A percentile compares a stretch with the other conserved stretches of the same genome.
Conservation (phyloP, 2,113 vertebrate genomes). For the Muscicapa adusta region DNA sequence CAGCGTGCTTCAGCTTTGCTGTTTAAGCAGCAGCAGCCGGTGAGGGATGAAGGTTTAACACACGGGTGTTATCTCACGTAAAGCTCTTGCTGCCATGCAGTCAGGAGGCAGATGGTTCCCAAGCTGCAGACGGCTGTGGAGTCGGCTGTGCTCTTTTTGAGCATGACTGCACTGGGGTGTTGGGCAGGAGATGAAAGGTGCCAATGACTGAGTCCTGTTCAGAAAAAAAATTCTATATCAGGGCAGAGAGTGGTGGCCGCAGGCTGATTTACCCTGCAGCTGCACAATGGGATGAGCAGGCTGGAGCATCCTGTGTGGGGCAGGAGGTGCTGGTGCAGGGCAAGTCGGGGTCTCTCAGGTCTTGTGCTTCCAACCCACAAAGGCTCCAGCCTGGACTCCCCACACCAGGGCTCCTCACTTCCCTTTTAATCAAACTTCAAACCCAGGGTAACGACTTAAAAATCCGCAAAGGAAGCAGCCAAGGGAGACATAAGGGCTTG, state of each 20-base stretch:
- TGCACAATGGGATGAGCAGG: neutral
- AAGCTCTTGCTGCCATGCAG: neutral
- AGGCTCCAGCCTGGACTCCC: neutral
- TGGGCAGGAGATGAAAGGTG: neutral
- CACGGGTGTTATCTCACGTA: neutral
- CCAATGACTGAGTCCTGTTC: neutral
- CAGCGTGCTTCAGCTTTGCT: neutral
- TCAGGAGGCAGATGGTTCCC: neutral
- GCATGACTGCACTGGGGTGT: neutral
- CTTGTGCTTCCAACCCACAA: neutral
- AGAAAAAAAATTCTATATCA: neutral
- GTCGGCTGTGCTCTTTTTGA: neutral
- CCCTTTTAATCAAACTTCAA: slow-evolving; percentile 14
- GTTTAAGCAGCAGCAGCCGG: neutral
- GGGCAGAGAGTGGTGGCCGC: neutral
- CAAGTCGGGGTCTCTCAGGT: fast-evolving
- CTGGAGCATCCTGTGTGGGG: neutral
- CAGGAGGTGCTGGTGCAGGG: fast-evolving
- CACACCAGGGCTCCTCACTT: neutral
- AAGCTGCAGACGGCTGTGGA: fast-evolving
- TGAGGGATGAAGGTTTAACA: neutral
- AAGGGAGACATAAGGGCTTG: slow-evolving; percentile 4
- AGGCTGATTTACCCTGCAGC: neutral
- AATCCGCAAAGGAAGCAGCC: neutral
- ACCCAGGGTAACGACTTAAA: neutral